Base-by-base conservation (phyloP, 2,888 invertebrate genomes). In the Eupelmus urozonus region DNA sequence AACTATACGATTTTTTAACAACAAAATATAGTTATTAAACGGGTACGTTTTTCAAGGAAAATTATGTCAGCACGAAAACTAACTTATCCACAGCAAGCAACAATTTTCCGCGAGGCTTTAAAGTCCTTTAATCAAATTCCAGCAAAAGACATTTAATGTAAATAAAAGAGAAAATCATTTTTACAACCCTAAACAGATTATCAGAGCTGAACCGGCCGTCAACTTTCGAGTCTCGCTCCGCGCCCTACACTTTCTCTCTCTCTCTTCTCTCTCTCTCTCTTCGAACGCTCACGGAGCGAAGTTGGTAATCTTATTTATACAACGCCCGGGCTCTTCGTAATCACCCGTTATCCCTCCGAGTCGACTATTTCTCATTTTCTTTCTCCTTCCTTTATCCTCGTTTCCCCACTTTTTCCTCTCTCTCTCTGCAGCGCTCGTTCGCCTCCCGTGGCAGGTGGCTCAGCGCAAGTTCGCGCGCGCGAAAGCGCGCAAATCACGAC, bases 231-330 rank as follows among this genome's bases (percentile, higher is more conserved):
- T n/a, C 40, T 40, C 16, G 45, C 16, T 2, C 2, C 40, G 55
- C 16, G 45, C 16, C 2, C 2, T 34, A 34, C 45, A 16, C 13
- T 45, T 7, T 45, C 34, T 34, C n/a, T n/a, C n/a, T n/a, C n/a
- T n/a, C n/a, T n/a, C n/a, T n/a, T n/a, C n/a, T n/a, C n/a, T n/a
- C n/a, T n/a, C n/a, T n/a, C n/a, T n/a, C n/a, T n/a, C 40, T 60
- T 60, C 7, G 60, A 40, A 34, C n/a, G 51, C 29, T 66, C n/a
- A n/a, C 23, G 2, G 65, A 34, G 57, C 40, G 20, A 78, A 73
- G 60, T 63, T 73, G 45, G 63, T 63, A 78, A 78, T 73, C 67
- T 67, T 71, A 73, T 69, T 73, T 73, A 73, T 63, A 73, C 40
- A 73, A 78, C 40, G 57, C 40, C 40, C 55, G 27, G 42, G 51